These are phyloP conservation scores for Epizoanthus rinbou DNA, from an alignment of 92 coral and sea anemone species.

Conservation along the genomic window DNA sequence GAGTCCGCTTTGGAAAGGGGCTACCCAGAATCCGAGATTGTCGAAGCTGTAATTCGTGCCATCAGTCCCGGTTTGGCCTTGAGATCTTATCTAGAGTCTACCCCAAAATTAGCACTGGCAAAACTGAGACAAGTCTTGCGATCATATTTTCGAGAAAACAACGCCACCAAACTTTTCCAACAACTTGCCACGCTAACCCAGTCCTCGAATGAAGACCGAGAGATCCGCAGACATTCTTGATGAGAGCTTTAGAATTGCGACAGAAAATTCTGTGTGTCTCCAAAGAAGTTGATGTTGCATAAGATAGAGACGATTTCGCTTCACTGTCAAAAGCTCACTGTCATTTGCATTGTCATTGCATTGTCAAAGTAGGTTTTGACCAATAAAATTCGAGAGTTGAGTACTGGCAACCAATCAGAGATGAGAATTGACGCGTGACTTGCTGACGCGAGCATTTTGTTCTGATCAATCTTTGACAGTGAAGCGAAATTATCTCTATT, in stretches of 20 bases:
- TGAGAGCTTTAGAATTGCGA: slow-evolving; percentile 40
- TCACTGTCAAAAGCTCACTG: no score
- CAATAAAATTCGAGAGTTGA: no score
- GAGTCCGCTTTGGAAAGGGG: slow-evolving; percentile 55
- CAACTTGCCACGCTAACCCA: slow-evolving; percentile 45
- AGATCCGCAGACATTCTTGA: slow-evolving; percentile 40
- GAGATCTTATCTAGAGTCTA: slow-evolving; percentile 57
- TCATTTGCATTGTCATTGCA: no score
- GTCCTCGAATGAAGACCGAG: slow-evolving; percentile 40
- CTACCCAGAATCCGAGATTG: slow-evolving; percentile 45
- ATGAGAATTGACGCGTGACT: no score
- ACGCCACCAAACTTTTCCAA: slow-evolving; percentile 55
- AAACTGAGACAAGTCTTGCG: slow-evolving; percentile 50
- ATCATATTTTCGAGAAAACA: slow-evolving; percentile 46
- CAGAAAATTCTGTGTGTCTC: slow-evolving; percentile 53
- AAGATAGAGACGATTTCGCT: no score
- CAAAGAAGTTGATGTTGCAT: slow-evolving; percentile 40
- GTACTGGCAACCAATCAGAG: no score
- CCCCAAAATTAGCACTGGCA: slow-evolving; percentile 40
- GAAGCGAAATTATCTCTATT: no score
- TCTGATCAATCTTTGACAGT: no score
- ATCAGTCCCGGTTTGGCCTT: slow-evolving; percentile 55
- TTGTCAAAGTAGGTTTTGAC: no score
- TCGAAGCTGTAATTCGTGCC: slow-evolving; percentile 50
- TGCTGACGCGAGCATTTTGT: no score